Conservation (phyloP, 1,140 invertebrate species). For the Ectropis grisescens region DNA sequence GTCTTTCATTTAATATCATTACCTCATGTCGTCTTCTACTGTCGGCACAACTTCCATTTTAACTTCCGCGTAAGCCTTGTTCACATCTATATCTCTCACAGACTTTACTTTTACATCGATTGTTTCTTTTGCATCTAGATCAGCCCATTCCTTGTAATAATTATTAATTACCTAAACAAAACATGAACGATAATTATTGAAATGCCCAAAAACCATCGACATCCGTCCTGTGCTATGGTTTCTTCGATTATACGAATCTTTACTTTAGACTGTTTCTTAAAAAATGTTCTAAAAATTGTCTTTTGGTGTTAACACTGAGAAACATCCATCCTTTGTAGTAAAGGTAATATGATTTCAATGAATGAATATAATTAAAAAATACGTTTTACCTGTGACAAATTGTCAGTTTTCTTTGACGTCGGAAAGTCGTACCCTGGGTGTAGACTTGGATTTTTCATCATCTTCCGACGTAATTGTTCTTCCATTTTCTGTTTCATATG, state of each 20-base stretch:
- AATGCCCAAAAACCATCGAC: too few relatives aligned
- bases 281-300: too few relatives aligned
- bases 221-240: too few relatives aligned
- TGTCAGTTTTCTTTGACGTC: constrained; percentile 23
- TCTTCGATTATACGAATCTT: too few relatives aligned
- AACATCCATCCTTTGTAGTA: too few relatives aligned
- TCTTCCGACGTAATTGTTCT: constrained; percentile 27
- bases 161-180: too few relatives aligned
- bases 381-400: constrained; percentile 27
- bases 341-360: too few relatives aligned
- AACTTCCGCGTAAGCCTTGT: constrained; percentile 23
- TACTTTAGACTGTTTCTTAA: too few relatives aligned
- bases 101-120: constrained; percentile 26
- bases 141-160: constrained; percentile 16
- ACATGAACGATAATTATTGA: too few relatives aligned
- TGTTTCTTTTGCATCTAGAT: constrained; percentile 19
- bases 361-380: too few relatives aligned
- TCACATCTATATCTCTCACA: constrained; percentile 19
- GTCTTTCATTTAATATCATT: too few relatives aligned
- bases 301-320: too few relatives aligned
- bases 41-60: constrained; percentile 25
- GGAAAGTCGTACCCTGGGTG: constrained; percentile 43
- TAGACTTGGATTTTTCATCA: constrained; percentile 44
- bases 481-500: constrained; percentile 28
- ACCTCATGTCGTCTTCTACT: constrained; percentile 36